These are phyloP conservation scores for Mechanitis mazaeus DNA, from an alignment of 2,888 invertebrate species.

Conservation along the genomic window DNA sequence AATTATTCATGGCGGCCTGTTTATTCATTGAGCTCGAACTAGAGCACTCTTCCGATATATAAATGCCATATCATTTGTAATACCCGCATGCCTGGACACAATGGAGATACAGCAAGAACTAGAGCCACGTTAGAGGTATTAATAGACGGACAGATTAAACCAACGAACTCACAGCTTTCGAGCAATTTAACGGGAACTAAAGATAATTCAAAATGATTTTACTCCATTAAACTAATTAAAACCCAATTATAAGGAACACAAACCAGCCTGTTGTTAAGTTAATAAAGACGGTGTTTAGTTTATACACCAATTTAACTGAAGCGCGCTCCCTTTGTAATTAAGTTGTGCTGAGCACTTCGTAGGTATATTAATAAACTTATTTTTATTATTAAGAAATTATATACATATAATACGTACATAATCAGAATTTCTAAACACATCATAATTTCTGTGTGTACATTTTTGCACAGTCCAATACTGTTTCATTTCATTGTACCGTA, in stretches of 20 bases:
- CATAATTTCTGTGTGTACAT: no score
- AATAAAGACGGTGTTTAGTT: conserved; percentile 2
- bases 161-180: background rate
- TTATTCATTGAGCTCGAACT: background rate
- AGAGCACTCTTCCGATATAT: background rate
- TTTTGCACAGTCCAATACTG: no score
- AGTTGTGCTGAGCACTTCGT: background rate
- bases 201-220: conserved; percentile 5
- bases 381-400: background rate
- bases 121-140: background rate
- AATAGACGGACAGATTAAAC: background rate
- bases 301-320: background rate
- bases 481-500: no score
- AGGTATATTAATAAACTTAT: background rate
- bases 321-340: background rate
- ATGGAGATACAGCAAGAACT: background rate
- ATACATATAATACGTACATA: no score
- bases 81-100: background rate
- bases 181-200: background rate
- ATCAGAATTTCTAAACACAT: no score
- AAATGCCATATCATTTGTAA: background rate
- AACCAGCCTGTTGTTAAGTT: conserved; percentile 1
- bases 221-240: conserved; percentile 5
- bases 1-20: conserved; percentile 13
- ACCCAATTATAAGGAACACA: conserved; percentile 5